A percentile compares a stretch with the other conserved stretches of the same genome.
These are phyloP conservation scores for Gyrodactylus bullatarudis DNA, from an alignment of 1,140 invertebrate species.

Conservation along the genomic window DNA sequence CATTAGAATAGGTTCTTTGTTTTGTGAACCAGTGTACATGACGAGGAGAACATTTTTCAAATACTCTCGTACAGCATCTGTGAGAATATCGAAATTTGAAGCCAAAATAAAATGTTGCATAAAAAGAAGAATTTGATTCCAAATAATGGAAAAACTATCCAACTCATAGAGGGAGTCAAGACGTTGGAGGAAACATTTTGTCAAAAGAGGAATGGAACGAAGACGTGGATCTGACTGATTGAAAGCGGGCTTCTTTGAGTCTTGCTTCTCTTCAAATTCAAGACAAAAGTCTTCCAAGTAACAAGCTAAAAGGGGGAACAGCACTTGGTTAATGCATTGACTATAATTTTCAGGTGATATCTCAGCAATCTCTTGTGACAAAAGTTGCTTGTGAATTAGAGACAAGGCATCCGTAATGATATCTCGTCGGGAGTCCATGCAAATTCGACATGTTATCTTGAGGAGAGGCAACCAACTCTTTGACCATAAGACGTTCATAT, in stretches of 20 bases:
- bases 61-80: conserved; percentile 1
- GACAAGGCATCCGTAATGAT: not conserved
- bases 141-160: not conserved
- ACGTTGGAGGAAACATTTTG: not conserved
- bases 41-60: conserved; percentile 5
- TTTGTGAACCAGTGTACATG: conserved; percentile 2
- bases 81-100: not conserved
- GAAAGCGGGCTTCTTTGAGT: not conserved
- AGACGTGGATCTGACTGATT: not conserved
- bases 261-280: not conserved
- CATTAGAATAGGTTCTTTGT: not conserved
- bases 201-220: not conserved
- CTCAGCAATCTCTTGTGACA: not conserved
- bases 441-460: not conserved
- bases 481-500: not conserved
- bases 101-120: not conserved
- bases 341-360: not conserved
- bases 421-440: not conserved
- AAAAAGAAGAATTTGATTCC: not conserved
- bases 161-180: not conserved
- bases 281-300: not conserved
- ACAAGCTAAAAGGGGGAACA: not conserved
- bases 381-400: not conserved
- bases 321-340: not conserved
- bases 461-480: not conserved